Conservation (phyloP, 2,888 invertebrate genomes). For the Tyria jacobaeae region DNA sequence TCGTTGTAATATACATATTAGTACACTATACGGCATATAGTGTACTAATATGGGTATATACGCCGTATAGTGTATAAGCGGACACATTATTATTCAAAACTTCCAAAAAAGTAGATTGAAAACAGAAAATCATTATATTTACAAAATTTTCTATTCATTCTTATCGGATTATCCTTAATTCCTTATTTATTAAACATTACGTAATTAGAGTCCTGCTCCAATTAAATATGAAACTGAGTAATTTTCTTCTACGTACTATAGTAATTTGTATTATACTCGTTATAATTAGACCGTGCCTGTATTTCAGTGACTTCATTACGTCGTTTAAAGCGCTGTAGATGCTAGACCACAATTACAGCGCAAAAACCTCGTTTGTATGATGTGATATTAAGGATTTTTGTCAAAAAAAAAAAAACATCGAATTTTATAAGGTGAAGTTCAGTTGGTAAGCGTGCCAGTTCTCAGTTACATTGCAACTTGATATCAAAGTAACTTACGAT, state of each 20-base stretch:
- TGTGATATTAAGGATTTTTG: neutral
- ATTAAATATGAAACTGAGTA: conserved; percentile 5
- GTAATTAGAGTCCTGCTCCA: conserved; percentile 1
- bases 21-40: too few relatives aligned
- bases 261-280: conserved; percentile 16
- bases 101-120: neutral
- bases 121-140: neutral
- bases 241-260: conserved; percentile 14
- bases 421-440: neutral
- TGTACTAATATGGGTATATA: too few relatives aligned
- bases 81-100: too few relatives aligned
- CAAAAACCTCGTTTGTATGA: conserved; percentile 1
- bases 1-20: too few relatives aligned
- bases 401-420: neutral
- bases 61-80: too few relatives aligned
- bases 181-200: conserved; percentile 2
- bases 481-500: neutral
- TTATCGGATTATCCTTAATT: neutral
- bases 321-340: conserved; percentile 10
- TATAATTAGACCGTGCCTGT: conserved; percentile 14
- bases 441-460: neutral
- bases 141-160: neutral
- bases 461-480: neutral
- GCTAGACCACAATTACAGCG: conserved; percentile 2
- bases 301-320: conserved; percentile 13